These are phyloP conservation scores for Anser brachyrhynchus DNA, from an alignment of 2,113 vertebrate species.

Conservation along the genomic window DNA sequence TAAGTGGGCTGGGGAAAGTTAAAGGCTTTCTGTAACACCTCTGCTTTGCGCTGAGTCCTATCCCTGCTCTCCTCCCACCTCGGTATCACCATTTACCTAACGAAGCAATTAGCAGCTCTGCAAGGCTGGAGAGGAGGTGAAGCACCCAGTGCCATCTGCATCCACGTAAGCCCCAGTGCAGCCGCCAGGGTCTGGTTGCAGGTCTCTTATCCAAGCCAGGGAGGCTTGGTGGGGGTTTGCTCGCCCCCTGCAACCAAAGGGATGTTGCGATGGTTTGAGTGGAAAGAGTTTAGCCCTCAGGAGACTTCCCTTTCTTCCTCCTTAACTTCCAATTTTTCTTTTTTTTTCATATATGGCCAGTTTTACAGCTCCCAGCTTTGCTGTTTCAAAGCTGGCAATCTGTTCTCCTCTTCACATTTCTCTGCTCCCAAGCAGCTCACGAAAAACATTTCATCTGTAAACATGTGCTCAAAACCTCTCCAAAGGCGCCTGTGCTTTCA, in stretches of 20 bases:
- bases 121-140: neutral
- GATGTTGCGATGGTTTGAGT: neutral
- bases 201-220: neutral
- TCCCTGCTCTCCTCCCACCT: neutral
- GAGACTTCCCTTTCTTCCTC: neutral
- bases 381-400: neutral
- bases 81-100: neutral
- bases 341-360: accelerated
- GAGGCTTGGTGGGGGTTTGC: neutral
- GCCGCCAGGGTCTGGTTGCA: accelerated
- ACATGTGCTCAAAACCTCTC: neutral
- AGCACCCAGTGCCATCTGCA: accelerated
- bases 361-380: neutral
- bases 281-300: neutral
- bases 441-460: neutral
- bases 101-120: neutral
- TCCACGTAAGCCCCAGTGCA: accelerated
- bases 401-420: neutral
- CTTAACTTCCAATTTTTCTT: neutral
- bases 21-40: neutral
- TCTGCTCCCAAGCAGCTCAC: neutral
- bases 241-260: accelerated
- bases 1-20: neutral
- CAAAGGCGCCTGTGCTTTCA: neutral
- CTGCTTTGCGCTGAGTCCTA: accelerated